These are phyloP conservation scores for Poecilia velifera DNA, from an alignment of 2,797 vertebrate genomes.

Conservation along the genomic window DNA sequence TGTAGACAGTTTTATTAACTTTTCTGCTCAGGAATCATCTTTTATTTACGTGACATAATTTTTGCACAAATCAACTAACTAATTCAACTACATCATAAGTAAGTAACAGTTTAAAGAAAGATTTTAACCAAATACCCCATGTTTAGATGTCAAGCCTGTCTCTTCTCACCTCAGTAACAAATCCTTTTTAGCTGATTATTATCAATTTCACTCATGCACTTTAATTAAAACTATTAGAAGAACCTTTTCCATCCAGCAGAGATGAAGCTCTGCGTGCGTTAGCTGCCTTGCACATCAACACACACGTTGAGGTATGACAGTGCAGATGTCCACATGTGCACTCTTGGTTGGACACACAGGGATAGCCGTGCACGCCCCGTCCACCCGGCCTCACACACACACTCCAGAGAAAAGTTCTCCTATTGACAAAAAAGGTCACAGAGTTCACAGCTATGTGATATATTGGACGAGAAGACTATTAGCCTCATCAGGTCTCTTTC, in stretches of 20 bases:
- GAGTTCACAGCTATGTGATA: conserved; percentile 91
- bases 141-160: not conserved
- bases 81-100: not conserved
- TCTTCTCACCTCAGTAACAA: not conserved
- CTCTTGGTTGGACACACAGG: conserved; percentile 47
- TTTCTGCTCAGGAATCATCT: no score
- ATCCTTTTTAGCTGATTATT: not conserved
- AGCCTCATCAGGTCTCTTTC: conserved; percentile 88
- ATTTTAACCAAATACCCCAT: not conserved
- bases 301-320: conserved; percentile 37
- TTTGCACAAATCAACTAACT: no score
- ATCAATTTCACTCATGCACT: conserved; percentile 6
- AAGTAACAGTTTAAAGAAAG: not conserved
- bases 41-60: no score
- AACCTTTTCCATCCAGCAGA: conserved; percentile 41
- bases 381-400: conserved; percentile 77
- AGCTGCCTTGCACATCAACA: conserved; percentile 38
- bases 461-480: conserved; percentile 90
- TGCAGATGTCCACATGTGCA: conserved; percentile 58
- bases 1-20: no score
- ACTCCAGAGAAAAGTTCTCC: conserved; percentile 82
- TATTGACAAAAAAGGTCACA: conserved; percentile 89
- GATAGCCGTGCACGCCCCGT: conserved; percentile 56
- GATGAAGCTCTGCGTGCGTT: conserved; percentile 33
- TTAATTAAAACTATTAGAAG: conserved; percentile 17